Evolutionary conservation across 1,140 invertebrate genomes (phyloP), one percentile per base, ranked within the genome.

Genomic region (Nasonia giraulti): DNA sequence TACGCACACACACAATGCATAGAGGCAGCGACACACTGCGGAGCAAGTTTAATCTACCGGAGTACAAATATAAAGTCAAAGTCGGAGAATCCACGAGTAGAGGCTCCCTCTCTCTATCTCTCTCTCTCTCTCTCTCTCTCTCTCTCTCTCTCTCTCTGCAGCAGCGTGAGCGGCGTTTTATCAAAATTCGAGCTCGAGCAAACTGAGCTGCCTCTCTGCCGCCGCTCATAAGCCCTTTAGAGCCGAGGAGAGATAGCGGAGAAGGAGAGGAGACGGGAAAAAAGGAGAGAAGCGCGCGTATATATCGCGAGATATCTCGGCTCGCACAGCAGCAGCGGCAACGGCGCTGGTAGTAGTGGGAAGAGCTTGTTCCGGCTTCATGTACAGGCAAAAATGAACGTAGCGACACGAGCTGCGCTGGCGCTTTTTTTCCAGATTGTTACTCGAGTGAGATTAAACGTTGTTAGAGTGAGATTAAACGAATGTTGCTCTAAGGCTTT

Each of bases 171-270:
- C 50, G 17, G 79, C 73, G 79, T 77, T 85, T 85, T 85, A 81
- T 81, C 78, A 85, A 85, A 85, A 85, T 85, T 85, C 79, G 69
- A 69, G 78, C 84, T 50, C 78, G 55, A 33, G 71, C 75, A 27
- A 71, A 73, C 12, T 50, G 75, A 74, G 27, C 71, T 75, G 17
- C 68, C 17, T 84, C 77, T 78, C 40, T 10, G 40, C 40, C 40
- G 5, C 76, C 23, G 20, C 66, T 84, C 77, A 73, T 80, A 79
- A 79, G 77, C 68, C 68, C 62, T 62, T 71, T 78, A 7, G 55
- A 62, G 17, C 40, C 40, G 55, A 62, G 55, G 33, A 66, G 27
- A 73, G 27, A 74, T n/a, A 79, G 68, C 0, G 71, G 55, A 62
- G 55, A 62, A 17, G 20, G 55, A n/a, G 55, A n/a, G 20, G 6